A percentile compares a stretch with the other conserved stretches of the same genome.
Evolutionary conservation across 2,113 vertebrate species (phyloP).

Genomic region (Onychostoma macrolepis): DNA sequence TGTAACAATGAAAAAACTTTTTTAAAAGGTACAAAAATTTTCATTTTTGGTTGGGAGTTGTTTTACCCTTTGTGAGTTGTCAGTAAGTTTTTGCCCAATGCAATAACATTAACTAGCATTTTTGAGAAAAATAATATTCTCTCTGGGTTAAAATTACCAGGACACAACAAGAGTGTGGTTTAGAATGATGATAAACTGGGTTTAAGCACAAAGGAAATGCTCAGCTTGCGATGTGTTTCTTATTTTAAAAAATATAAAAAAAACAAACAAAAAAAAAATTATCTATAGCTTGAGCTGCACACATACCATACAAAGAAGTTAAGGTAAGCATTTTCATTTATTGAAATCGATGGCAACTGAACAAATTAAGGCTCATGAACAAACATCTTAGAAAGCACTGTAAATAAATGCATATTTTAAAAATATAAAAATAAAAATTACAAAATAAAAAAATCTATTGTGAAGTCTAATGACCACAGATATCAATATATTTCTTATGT

Average conservation of each 20-base stretch:
- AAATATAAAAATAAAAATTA: conserved; percentile 78
- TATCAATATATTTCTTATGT: conserved; percentile 53
- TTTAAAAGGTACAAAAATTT: too few species aligned
- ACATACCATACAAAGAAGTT: conserved; percentile 18
- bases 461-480: conserved; percentile 74
- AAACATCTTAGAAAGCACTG: conserved; percentile 83
- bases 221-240: background rate
- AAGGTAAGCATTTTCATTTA: conserved; percentile 70
- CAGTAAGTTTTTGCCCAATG: background rate
- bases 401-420: conserved; percentile 80
- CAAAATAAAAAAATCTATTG: conserved; percentile 75
- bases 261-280: too few species aligned
- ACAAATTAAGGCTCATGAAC: conserved; percentile 84
- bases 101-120: background rate
- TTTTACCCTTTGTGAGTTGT: background rate
- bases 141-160: too few species aligned
- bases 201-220: background rate
- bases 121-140: background rate
- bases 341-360: conserved; percentile 82
- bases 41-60: too few species aligned
- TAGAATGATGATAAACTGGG: too few species aligned
- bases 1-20: background rate
- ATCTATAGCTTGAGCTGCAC: background rate
- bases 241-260: background rate
- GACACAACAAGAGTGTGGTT: too few species aligned